These are phyloP conservation scores for Drosophila demipolita DNA, from an alignment of 2,888 invertebrate genomes.

Conservation along the genomic window DNA sequence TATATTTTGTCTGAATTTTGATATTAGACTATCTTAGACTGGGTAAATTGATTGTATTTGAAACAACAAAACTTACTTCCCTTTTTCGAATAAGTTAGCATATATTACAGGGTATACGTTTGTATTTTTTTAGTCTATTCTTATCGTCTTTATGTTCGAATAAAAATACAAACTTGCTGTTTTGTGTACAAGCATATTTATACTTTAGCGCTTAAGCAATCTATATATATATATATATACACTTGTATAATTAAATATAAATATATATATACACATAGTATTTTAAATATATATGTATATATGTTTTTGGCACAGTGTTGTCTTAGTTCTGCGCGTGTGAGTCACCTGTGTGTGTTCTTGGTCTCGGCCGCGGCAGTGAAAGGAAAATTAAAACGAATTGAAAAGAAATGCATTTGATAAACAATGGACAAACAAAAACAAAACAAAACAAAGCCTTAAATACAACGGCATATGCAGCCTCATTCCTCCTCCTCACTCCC, in stretches of 20 bases:
- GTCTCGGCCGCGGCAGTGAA: conserved; percentile 74
- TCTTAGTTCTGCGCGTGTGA: conserved; percentile 51
- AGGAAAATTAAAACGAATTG: conserved; percentile 46
- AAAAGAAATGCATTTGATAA: conserved; percentile 64
- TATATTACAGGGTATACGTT: conserved; percentile 5
- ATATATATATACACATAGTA: conserved; percentile 16
- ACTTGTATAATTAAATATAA: conserved; percentile 33
- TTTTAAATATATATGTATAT: conserved; percentile 16
- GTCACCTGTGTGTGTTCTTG: conserved; percentile 60
- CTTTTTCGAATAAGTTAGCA: not conserved
- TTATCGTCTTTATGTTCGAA: not conserved
- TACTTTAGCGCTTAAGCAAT: not conserved
- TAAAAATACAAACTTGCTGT: conserved; percentile 6
- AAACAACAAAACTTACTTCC: not conserved
- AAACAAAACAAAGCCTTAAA: conserved; percentile 26
- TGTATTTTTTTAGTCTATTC: conserved; percentile 1
- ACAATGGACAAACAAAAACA: conserved; percentile 40
- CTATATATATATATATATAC: not conserved
- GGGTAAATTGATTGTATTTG: not conserved
- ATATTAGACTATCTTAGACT: not conserved
- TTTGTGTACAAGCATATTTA: conserved; percentile 5
- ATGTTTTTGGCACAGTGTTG: conserved; percentile 61
- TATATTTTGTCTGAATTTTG: not conserved
- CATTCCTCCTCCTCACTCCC: not conserved
- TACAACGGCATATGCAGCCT: conserved; percentile 20